These are phyloP conservation scores for Lepidocolaptes lacrymiger DNA, from an alignment of 2,797 vertebrate species.

Conservation along the genomic window DNA sequence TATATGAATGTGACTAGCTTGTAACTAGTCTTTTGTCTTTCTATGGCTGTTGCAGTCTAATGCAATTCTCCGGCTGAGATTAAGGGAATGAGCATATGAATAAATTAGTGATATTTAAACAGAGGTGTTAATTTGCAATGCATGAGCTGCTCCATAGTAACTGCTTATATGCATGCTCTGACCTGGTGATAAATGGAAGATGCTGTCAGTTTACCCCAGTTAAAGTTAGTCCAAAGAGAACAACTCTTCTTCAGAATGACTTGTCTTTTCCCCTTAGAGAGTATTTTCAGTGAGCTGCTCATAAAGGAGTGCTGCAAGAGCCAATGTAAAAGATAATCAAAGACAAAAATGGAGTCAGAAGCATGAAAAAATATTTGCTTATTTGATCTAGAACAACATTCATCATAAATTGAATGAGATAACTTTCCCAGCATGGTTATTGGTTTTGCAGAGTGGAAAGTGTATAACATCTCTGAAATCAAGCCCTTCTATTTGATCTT, in stretches of 20 bases:
- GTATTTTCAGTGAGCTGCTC: neutral
- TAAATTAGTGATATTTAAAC: slow-evolving; percentile 63
- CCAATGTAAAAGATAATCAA: neutral
- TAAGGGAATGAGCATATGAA: slow-evolving; percentile 43
- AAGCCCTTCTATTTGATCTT: neutral
- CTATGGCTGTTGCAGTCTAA: neutral
- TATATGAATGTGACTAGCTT: neutral
- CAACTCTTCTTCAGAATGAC: neutral
- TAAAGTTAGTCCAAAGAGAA: slow-evolving; percentile 12
- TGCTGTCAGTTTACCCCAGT: neutral
- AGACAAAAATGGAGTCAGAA: neutral
- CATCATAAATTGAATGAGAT: neutral
- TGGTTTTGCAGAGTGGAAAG: neutral
- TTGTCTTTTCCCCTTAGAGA: neutral
- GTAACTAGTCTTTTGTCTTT: neutral
- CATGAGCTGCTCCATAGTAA: slow-evolving; percentile 31
- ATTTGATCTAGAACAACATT: neutral
- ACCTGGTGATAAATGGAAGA: slow-evolving; percentile 24
- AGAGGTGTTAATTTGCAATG: slow-evolving; percentile 59
- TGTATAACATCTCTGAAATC: neutral
- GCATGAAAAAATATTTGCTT: neutral
- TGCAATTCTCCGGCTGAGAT: slow-evolving; percentile 33
- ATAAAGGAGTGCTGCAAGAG: neutral
- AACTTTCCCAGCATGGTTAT: neutral
- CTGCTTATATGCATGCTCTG: slow-evolving; percentile 6